These are phyloP conservation scores for Pseudococcus longispinus DNA, from an alignment of 2,888 invertebrate genomes.

Conservation along the genomic window DNA sequence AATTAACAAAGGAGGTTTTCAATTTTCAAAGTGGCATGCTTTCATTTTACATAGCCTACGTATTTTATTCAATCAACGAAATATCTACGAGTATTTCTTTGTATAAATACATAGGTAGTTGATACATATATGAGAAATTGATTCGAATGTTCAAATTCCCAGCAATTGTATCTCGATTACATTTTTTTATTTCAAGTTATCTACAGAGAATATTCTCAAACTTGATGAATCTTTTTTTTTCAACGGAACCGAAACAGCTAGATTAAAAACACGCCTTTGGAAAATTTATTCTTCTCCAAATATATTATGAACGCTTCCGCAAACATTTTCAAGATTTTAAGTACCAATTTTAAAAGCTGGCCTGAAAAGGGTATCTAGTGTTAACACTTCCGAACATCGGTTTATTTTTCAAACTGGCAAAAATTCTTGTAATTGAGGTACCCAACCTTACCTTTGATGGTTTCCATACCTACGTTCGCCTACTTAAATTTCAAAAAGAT, in stretches of 20 bases:
- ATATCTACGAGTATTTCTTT: background rate
- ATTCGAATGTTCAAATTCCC: background rate
- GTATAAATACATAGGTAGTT: background rate
- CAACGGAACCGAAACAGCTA: background rate
- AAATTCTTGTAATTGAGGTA: background rate
- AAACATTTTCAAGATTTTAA: background rate
- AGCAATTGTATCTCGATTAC: background rate
- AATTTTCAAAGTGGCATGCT: background rate
- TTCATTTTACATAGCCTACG: background rate
- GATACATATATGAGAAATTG: background rate
- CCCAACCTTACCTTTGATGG: background rate
- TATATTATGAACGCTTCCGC: background rate
- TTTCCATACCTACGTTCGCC: too few relatives aligned
- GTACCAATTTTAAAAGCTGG: background rate
- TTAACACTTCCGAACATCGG: background rate
- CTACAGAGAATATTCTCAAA: background rate
- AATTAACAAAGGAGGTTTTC: background rate
- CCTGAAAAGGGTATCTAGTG: background rate
- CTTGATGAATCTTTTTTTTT: background rate
- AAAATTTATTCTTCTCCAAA: background rate
- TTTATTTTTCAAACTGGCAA: background rate
- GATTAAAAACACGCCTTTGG: background rate
- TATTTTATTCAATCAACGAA: background rate
- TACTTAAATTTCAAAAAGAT: background rate
- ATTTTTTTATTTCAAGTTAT: too few relatives aligned